A percentile compares a stretch with the other conserved stretches of the same genome.
phyloP scores from a whole-genome alignment of 2,113 vertebrate species.

The Centropus unirufus region DNA sequence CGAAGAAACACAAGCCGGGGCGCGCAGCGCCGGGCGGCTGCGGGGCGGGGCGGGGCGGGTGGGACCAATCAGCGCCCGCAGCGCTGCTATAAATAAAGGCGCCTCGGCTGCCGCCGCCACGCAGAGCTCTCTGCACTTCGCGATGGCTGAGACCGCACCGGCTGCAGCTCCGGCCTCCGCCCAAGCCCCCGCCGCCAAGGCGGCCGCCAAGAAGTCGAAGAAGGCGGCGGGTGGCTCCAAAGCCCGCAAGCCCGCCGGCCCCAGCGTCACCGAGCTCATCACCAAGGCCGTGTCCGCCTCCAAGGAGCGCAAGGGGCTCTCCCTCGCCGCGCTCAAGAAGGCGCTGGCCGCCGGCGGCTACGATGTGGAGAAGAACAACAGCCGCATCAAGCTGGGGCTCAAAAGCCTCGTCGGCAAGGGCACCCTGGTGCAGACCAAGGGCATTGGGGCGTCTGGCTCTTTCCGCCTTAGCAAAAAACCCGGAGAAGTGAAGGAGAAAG shows the following conservation, averaged over 20 bases:
- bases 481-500: not conserved
- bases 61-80: slow-evolving; percentile 68
- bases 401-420: slow-evolving; percentile 76
- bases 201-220: slow-evolving; percentile 69
- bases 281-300: slow-evolving; percentile 78
- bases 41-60: not conserved
- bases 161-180: not conserved
- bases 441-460: not conserved
- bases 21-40: not conserved
- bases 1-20: slow-evolving; percentile 56
- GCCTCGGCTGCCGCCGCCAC: rapidly evolving
- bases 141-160: slow-evolving; percentile 50
- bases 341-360: slow-evolving; percentile 80
- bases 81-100: slow-evolving; percentile 66
- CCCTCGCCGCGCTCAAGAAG: slow-evolving; percentile 80
- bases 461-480: slow-evolving; percentile 69
- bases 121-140: rapidly evolving
- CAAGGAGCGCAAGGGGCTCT: slow-evolving; percentile 79
- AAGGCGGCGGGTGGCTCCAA: slow-evolving; percentile 36
- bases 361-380: slow-evolving; percentile 83
- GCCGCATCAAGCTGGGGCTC: slow-evolving; percentile 73
- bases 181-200: slow-evolving; percentile 71
- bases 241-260: slow-evolving; percentile 31
- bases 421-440: slow-evolving; percentile 75
- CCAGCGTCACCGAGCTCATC: slow-evolving; percentile 81